Evolutionary conservation across 2,797 vertebrate species (phyloP).

Genomic region (Enteromius radiatus): DNA sequence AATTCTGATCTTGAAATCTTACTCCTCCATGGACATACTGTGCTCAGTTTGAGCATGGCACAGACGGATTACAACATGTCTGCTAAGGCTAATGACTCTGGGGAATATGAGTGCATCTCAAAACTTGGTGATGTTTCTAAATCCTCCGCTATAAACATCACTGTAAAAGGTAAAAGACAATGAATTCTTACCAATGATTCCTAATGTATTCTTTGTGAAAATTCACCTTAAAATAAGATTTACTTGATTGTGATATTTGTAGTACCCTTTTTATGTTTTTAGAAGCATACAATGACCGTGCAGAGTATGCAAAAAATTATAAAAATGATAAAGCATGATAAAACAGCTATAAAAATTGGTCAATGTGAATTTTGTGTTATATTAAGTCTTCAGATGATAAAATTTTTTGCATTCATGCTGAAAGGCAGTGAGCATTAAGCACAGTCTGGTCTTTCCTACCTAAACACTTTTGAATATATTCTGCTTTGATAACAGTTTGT

Average conservation of each 20-base stretch:
- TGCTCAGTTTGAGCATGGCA: conserved; percentile 50
- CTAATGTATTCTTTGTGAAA: not conserved
- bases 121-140: conserved; percentile 52
- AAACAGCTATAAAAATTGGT: not conserved
- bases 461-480: not conserved
- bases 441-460: not conserved
- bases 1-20: accelerated
- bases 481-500: not conserved
- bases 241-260: not conserved
- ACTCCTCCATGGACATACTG: conserved; percentile 53
- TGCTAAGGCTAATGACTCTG: conserved; percentile 52
- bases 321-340: not conserved
- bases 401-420: not conserved
- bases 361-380: not conserved
- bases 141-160: conserved; percentile 4
- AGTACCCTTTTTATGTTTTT: not conserved
- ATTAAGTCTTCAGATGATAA: not conserved
- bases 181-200: not conserved
- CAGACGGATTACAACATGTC: conserved; percentile 48
- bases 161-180: conserved; percentile 72
- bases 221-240: not conserved
- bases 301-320: not conserved
- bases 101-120: conserved; percentile 69
- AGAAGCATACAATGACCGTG: not conserved
- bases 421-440: not conserved